Evolutionary conservation across 2,888 invertebrate species (phyloP).

Genomic region (Sphaerophoria rueppellii): DNA sequence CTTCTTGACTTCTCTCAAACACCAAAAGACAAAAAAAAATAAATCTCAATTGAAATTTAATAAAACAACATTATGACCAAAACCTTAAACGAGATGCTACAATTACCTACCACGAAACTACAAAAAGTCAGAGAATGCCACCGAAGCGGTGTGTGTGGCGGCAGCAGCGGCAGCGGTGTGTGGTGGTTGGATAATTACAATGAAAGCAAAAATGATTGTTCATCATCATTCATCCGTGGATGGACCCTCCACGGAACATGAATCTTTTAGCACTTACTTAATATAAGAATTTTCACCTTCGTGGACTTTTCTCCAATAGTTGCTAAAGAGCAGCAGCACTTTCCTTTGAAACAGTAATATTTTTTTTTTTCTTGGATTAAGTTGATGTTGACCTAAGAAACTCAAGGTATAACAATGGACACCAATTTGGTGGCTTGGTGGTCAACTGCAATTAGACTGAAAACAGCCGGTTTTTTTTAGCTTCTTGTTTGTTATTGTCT

Average conservation of each 20-base stretch:
- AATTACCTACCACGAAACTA: constrained; percentile 41
- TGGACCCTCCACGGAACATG: constrained; percentile 24
- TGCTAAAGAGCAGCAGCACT: constrained; percentile 31
- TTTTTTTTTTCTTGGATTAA: neutral
- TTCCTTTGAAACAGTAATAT: constrained; percentile 28
- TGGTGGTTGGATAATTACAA: constrained; percentile 32
- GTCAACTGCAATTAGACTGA: constrained; percentile 70
- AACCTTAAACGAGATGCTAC: neutral
- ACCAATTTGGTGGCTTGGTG: constrained; percentile 28
- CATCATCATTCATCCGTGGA: constrained; percentile 65
- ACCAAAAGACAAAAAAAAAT: constrained; percentile 9
- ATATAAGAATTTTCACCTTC: constrained; percentile 8
- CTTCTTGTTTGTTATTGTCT: constrained; percentile 8
- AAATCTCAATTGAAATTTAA: constrained; percentile 20
- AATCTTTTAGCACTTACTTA: constrained; percentile 21
- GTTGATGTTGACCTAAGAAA: neutral
- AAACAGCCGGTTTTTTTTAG: neutral
- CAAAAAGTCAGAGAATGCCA: neutral
- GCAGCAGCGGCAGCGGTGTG: too few relatives aligned
- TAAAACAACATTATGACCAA: constrained; percentile 6
- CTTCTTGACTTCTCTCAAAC: neutral
- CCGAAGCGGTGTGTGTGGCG: neutral
- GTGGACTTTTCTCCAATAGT: constrained; percentile 23
- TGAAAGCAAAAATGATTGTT: constrained; percentile 63
- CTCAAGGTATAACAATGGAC: constrained; percentile 22